Evolutionary conservation across 2,797 vertebrate species (phyloP).

Genomic region (Peromyscus eremicus): DNA sequence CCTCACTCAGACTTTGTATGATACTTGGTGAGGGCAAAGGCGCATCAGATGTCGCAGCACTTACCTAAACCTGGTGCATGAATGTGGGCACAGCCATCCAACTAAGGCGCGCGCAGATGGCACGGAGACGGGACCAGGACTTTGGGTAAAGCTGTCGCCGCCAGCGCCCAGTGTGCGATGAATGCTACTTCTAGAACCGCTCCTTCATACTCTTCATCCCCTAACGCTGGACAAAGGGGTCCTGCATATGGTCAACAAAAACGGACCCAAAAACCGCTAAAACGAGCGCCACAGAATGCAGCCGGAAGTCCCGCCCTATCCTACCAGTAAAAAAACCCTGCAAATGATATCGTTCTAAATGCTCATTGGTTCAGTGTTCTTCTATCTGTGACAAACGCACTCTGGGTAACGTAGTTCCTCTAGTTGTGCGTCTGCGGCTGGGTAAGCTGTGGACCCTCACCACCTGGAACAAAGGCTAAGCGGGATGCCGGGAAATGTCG

Average conservation of each 20-base stretch:
- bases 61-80: not conserved
- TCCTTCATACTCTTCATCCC: not conserved
- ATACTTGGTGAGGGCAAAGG: not conserved
- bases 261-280: accelerated
- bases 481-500: not conserved
- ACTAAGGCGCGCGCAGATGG: no score
- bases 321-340: not conserved
- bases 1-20: not conserved
- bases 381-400: not conserved
- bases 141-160: not conserved
- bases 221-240: not conserved
- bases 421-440: accelerated
- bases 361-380: not conserved
- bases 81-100: not conserved
- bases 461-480: not conserved
- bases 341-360: not conserved
- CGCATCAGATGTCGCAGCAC: no score
- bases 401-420: slow-evolving; percentile 35
- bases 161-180: not conserved
- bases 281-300: accelerated
- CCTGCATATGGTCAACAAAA: accelerated
- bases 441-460: no score
- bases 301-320: slow-evolving; percentile 2
- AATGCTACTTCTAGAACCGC: not conserved
- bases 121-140: not conserved